These are phyloP conservation scores for Limenitis camilla DNA, from an alignment of 2,888 invertebrate species.

Conservation along the genomic window DNA sequence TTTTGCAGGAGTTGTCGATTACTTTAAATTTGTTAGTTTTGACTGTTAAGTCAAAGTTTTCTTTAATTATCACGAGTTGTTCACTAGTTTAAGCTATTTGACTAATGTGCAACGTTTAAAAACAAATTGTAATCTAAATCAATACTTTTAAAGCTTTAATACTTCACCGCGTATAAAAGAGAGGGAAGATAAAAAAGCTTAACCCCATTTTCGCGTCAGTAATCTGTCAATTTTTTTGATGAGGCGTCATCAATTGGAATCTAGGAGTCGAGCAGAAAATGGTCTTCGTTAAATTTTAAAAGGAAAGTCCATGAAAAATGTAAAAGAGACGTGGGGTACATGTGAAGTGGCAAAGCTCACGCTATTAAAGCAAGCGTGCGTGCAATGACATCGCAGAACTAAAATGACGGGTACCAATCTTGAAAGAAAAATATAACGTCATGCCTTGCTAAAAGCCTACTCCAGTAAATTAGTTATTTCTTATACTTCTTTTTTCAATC, in stretches of 20 bases:
- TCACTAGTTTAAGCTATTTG: no score
- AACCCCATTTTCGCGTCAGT: conserved; percentile 8
- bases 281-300: conserved; percentile 44
- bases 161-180: background rate
- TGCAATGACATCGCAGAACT: conserved; percentile 51
- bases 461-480: conserved; percentile 23
- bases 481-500: background rate
- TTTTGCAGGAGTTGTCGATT: background rate
- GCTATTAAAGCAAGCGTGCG: conserved; percentile 30
- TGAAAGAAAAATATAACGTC: conserved; percentile 27
- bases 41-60: no score
- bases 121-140: no score
- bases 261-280: conserved; percentile 36
- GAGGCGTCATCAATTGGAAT: conserved; percentile 29
- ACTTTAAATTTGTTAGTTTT: background rate
- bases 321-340: conserved; percentile 44
- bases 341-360: conserved; percentile 35
- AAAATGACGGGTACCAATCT: conserved; percentile 42
- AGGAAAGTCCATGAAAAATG: conserved; percentile 52
- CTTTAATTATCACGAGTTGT: no score
- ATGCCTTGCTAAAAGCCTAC: conserved; percentile 22
- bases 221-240: conserved; percentile 7
- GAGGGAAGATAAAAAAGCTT: background rate
- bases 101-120: no score
- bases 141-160: no score